Evolutionary conservation across 2,797 vertebrate genomes (phyloP), one percentile per base, ranked within the genome.

Genomic region (Coreius guichenoti): DNA sequence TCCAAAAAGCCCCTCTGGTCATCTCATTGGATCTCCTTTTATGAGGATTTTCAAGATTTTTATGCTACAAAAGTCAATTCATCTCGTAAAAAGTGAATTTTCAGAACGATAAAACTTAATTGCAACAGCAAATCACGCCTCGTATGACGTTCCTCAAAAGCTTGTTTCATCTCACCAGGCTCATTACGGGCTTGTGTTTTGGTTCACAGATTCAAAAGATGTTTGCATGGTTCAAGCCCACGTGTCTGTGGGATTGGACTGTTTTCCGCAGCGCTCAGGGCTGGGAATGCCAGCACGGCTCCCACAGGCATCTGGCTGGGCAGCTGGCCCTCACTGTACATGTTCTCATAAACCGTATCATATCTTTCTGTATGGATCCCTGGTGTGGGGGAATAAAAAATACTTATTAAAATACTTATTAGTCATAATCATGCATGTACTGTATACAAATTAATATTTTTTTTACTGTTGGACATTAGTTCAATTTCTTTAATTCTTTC

Each of bases 321-420:
- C 95, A 95, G 94, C 94, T 95, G 94, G 67, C 88, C 88, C 88
- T 92, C 91, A 94, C 95, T 94, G 85, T 89, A 79, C 87, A 77
- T 87, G 81, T 88, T 84, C 72, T 61, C 26, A 69, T 31, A 78
- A 39, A 78, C 13, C 9, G 12, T 31, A 72, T n/a, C 19, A 19
- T 33, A 54, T 72, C 54, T 72, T 80, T 47, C 26, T 72, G 8
- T 61, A 61, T 1, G 14, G 16, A 70, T 72, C 68, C n/a, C 36
- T 56, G 23, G 72, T 63, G 63, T 36, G 1, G 16, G 67, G 14
- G 49, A 5, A 26, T 21, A 16, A 16, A 76, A 29, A 11, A 74
- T 61, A 23, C 17, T 47, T 73, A 47, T 73, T 31, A 67, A n/a
- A 33, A 19, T 33, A 16, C 31, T 26, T 33, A 51, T 33, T 11